Conservation (phyloP, 1,140 invertebrate species). For the Macrobrachium rosenbergii region DNA sequence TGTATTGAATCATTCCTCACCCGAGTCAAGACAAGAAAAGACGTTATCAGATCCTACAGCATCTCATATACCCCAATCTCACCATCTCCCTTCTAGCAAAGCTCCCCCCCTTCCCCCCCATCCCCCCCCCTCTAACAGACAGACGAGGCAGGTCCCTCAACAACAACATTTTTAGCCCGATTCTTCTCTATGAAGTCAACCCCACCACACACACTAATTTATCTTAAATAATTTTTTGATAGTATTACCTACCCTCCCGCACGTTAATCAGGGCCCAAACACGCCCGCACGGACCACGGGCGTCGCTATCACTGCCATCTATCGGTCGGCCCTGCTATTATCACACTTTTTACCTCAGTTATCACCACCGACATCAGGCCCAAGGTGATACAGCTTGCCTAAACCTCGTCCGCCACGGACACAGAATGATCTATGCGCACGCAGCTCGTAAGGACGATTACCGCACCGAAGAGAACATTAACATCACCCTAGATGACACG, state of each 20-base stretch:
- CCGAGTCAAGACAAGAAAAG: too few species aligned
- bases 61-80: neutral
- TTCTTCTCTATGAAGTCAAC: neutral
- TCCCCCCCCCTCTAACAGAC: neutral
- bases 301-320: conserved; percentile 47
- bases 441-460: neutral
- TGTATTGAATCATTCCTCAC: too few species aligned
- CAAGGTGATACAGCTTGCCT: neutral
- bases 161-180: neutral
- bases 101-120: neutral
- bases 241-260: neutral
- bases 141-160: neutral
- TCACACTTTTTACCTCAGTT: conserved; percentile 52
- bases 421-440: neutral
- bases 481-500: too few species aligned
- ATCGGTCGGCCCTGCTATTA: conserved; percentile 29
- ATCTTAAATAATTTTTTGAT: too few species aligned
- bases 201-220: neutral
- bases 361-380: conserved; percentile 43
- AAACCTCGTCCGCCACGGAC: conserved; percentile 2
- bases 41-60: neutral
- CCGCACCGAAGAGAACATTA: neutral
- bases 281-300: neutral
- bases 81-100: neutral
- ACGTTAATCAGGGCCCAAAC: conserved; percentile 30